Evolutionary conservation across 2,797 vertebrate species (phyloP).

Genomic region (Acrossocheilus wenchowensis): DNA sequence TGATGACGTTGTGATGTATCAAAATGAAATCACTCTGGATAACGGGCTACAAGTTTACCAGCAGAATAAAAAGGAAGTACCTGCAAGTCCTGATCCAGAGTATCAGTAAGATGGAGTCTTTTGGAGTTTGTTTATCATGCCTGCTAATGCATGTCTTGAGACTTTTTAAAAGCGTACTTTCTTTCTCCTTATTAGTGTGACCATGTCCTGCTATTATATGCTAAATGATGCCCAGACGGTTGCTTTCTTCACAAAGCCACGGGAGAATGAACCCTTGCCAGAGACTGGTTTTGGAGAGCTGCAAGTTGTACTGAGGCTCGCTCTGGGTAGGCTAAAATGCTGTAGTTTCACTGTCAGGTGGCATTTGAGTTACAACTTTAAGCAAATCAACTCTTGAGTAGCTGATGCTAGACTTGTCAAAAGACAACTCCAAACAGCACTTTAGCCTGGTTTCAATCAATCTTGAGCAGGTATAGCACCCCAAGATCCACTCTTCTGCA

Average conservation of each 20-base stretch:
- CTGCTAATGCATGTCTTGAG: neutral
- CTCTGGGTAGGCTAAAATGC: conserved; percentile 65
- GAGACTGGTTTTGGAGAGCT: conserved; percentile 72
- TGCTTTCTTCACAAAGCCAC: conserved; percentile 60
- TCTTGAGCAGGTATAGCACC: too few species aligned
- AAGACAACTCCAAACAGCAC: too few species aligned
- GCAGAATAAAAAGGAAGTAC: neutral
- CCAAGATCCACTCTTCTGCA: too few species aligned
- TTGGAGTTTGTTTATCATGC: neutral
- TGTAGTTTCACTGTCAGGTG: neutral
- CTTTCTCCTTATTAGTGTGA: conserved; percentile 65
- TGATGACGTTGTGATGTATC: conserved; percentile 75
- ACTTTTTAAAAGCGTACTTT: neutral
- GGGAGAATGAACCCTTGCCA: conserved; percentile 57
- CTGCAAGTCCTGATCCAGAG: conserved; percentile 51
- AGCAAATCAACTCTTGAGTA: too few species aligned
- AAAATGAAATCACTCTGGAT: conserved; percentile 73
- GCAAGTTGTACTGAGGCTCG: conserved; percentile 71
- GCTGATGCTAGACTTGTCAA: too few species aligned
- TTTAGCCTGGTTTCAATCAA: too few species aligned
- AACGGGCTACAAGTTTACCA: neutral
- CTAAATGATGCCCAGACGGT: conserved; percentile 66
- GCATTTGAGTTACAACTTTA: too few species aligned
- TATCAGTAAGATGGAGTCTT: conserved; percentile 68
- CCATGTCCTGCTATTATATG: conserved; percentile 73